A percentile compares a stretch with the other conserved stretches of the same genome.
Evolutionary conservation across 2,113 vertebrate species (phyloP).

Genomic region (Nycticorax nycticorax): DNA sequence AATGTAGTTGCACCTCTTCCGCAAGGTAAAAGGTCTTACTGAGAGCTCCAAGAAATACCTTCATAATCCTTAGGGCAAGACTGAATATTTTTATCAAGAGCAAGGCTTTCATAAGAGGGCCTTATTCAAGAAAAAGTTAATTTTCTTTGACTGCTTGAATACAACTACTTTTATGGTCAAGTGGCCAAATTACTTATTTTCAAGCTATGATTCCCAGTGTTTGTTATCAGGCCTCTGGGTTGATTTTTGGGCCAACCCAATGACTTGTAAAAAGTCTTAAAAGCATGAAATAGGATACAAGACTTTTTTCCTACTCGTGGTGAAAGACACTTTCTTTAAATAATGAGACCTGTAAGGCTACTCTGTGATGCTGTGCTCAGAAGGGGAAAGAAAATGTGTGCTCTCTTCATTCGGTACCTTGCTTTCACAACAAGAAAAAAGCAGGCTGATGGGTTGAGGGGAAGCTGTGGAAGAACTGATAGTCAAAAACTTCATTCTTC

Average conservation of each 20-base stretch:
- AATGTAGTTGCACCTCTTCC: background rate
- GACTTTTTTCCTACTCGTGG: background rate
- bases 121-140: background rate
- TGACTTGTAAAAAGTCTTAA: background rate
- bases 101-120: background rate
- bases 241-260: background rate
- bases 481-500: background rate
- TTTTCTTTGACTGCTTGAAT: background rate
- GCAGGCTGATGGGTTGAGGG: background rate
- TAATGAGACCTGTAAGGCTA: background rate
- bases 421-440: background rate
- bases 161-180: background rate
- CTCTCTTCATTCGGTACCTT: background rate
- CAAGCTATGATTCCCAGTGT: background rate
- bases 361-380: background rate
- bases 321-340: background rate
- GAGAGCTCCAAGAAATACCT: background rate
- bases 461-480: background rate
- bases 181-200: background rate
- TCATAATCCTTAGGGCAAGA: background rate
- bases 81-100: background rate
- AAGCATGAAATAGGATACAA: background rate
- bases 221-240: background rate
- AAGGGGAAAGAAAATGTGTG: background rate
- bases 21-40: background rate